phyloP scores from a whole-genome alignment of 1,140 invertebrate species.

The Sitobion miscanthi region DNA sequence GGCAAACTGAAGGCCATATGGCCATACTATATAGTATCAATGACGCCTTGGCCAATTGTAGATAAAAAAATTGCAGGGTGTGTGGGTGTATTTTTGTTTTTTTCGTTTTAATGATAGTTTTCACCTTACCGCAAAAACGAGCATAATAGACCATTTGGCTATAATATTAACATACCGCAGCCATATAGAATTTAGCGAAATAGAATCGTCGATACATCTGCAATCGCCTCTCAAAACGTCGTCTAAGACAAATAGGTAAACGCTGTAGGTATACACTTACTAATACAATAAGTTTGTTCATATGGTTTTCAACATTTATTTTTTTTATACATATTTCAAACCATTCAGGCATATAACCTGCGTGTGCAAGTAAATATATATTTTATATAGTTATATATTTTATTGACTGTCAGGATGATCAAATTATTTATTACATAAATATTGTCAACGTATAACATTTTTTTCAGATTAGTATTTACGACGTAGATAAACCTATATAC shows the following conservation, averaged over 20 bases:
- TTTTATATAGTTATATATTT: not conserved
- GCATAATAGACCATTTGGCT: not conserved
- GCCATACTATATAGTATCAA: too few relatives aligned
- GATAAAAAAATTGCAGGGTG: too few relatives aligned
- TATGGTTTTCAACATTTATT: not conserved
- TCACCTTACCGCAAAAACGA: not conserved
- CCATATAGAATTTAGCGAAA: not conserved
- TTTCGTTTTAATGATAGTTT: not conserved
- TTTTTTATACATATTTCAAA: not conserved
- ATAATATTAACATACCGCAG: too few relatives aligned
- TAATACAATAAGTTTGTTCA: not conserved
- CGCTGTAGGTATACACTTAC: not conserved
- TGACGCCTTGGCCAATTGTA: too few relatives aligned
- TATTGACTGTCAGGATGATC: not conserved
- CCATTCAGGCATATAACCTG: not conserved
- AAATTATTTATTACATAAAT: not conserved
- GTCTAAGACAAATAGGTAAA: not conserved
- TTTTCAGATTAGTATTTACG: too few relatives aligned
- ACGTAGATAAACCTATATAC: too few relatives aligned
- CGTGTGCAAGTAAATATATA: not conserved
- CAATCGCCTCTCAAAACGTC: not conserved
- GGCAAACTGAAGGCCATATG: too few relatives aligned
- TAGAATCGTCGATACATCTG: not conserved
- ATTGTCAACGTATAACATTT: too few relatives aligned
- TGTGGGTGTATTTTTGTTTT: not conserved